Percentiles rank a stretch among this genome's conserved stretches.
Conservation (phyloP, 2,888 invertebrate genomes). For the Amphipoea lucens region DNA sequence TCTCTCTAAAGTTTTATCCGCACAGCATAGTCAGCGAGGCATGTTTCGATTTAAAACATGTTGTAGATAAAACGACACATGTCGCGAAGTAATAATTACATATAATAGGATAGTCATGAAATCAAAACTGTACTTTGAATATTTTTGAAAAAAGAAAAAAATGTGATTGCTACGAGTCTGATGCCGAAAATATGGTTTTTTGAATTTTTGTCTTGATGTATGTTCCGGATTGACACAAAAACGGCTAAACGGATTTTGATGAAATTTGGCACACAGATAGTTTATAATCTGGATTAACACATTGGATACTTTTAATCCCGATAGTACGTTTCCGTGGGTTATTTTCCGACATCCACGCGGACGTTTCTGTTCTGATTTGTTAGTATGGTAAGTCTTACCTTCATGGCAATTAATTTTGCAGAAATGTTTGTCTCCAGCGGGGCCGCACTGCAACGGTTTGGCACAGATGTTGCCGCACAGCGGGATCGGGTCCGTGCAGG, state of each 20-base stretch:
- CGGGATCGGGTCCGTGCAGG: conserved; percentile 95
- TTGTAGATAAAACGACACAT: no score
- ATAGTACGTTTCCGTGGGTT: neutral
- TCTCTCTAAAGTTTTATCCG: no score
- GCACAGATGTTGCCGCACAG: conserved; percentile 93
- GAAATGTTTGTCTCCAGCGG: conserved; percentile 91
- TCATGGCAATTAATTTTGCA: conserved; percentile 92
- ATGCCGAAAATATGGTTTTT: neutral
- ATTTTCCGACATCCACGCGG: neutral
- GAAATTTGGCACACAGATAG: neutral
- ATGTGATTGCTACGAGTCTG: no score
- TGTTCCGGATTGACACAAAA: neutral
- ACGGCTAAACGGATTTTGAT: neutral
- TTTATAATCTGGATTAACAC: neutral
- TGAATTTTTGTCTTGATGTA: neutral
- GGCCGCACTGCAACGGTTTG: conserved; percentile 93
- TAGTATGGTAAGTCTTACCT: conserved; percentile 78
- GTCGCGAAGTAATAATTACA: no score
- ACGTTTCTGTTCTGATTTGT: neutral
- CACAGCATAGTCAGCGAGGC: no score
- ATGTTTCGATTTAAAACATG: no score
- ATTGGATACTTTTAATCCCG: neutral
- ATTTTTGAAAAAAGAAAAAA: no score
- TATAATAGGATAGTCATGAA: no score
- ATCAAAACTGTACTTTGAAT: no score